Evolutionary conservation across 2,888 invertebrate genomes (phyloP), one percentile per base, ranked within the genome.

Genomic region (Yponomeuta malinellus): DNA sequence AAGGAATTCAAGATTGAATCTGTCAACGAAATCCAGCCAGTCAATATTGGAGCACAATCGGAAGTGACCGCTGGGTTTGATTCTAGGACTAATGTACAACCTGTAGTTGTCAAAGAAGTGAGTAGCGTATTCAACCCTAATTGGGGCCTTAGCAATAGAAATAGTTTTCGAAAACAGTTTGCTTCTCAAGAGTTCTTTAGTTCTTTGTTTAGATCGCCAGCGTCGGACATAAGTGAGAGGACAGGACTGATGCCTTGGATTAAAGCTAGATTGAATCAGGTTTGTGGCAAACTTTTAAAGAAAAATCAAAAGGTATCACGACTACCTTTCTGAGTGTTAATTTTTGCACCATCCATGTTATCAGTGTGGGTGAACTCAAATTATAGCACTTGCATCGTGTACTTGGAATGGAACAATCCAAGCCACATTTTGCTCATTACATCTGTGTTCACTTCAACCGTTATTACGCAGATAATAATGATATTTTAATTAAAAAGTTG

Each of bases 41-140:
- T 43, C 2, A 23, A 79, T 59, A 75, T 76, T 10, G 77, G 78
- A 66, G 73, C 77, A 33, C 75, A 79, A 37, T 73, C 81, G 37
- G 77, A 79, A 71, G 73, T 81, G 12, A 74, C 81, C 63, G 74
- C 81, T 70, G 77, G 81, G 73, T 76, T 77, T 71, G 68, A 83
- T 63, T 33, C 72, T 70, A 65, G 70, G 64, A 68, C 70, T 52
- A 64, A 64, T 29, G n/a, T 79, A 74, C 82, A 83, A 29, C 73
- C 82, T 48, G 80, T 78, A 33, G 69, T 85, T 71, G 81, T 85
- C 1, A 86, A 89, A 82, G 89, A 91, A 85, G 90, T 91, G 85
- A 90, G 90, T 90, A 84, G 77, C 70, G 29, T 69, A 43, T 74
- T 76, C 78, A 3, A 33, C n/a, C 43, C 31, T 15, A 12, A 12